Evolutionary conservation across 2,797 vertebrate genomes (phyloP).

Genomic region (Cuculus canorus): DNA sequence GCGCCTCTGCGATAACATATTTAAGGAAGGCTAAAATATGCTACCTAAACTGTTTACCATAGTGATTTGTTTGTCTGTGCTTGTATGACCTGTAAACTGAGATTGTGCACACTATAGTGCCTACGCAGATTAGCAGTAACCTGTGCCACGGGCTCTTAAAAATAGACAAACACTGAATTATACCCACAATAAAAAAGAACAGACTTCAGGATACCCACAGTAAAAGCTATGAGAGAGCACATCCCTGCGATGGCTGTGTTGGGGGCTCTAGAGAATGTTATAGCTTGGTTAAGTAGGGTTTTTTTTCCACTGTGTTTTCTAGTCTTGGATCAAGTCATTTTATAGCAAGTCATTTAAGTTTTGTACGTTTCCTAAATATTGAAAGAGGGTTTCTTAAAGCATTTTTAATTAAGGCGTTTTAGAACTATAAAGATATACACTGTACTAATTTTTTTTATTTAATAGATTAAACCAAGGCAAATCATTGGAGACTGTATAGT

Average conservation of each 20-base stretch:
- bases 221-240: neutral
- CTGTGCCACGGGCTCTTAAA: neutral
- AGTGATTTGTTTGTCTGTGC: neutral
- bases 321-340: neutral
- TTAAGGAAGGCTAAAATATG: neutral
- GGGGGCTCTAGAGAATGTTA: neutral
- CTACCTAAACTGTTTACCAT: neutral
- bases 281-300: neutral
- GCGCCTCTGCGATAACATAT: neutral
- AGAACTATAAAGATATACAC: neutral
- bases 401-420: slow-evolving; percentile 22
- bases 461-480: neutral
- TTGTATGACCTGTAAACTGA: neutral
- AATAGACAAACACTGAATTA: neutral
- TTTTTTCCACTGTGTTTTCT: neutral
- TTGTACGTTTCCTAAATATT: neutral
- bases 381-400: neutral
- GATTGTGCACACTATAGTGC: neutral
- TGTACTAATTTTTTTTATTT: neutral
- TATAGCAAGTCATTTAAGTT: neutral
- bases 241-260: neutral
- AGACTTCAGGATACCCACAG: neutral
- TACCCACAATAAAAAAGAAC: neutral
- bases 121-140: neutral
- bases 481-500: neutral